phyloP scores from a whole-genome alignment of 64 coral and sea anemone species.

The Dendrophyllia cribrosa region DNA sequence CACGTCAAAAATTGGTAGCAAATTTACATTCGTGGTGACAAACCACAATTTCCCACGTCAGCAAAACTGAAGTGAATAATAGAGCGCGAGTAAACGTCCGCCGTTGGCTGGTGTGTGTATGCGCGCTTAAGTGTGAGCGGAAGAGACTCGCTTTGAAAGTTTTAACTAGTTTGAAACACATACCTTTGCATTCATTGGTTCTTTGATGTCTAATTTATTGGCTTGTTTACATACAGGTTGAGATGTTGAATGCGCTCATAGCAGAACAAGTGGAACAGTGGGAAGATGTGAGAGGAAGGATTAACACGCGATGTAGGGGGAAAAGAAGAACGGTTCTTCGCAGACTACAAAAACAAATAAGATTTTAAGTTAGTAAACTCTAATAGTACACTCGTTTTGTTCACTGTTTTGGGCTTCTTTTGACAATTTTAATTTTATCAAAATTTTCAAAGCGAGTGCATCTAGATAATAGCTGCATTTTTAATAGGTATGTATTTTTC shows the following conservation, averaged over 20 bases:
- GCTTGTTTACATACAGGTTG: neutral
- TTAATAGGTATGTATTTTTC: too few relatives aligned
- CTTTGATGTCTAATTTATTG: neutral
- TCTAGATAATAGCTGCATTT: neutral
- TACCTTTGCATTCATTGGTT: neutral
- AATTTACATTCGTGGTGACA: too few relatives aligned
- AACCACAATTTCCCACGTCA: too few relatives aligned
- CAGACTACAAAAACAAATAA: constrained; percentile 4
- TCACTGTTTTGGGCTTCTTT: too few relatives aligned
- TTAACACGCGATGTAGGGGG: neutral
- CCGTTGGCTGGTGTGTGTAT: too few relatives aligned
- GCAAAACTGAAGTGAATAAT: too few relatives aligned
- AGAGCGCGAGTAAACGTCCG: too few relatives aligned
- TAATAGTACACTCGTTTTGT: too few relatives aligned
- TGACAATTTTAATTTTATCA: constrained; percentile 5
- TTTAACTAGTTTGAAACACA: neutral
- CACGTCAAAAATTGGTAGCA: too few relatives aligned
- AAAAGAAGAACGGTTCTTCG: neutral
- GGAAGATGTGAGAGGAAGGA: neutral
- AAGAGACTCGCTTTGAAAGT: neutral
- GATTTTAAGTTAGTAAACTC: neutral
- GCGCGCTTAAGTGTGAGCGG: too few relatives aligned
- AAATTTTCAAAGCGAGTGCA: constrained; percentile 50
- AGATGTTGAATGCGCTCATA: neutral
- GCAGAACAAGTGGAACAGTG: neutral